Evolutionary conservation across 2,113 vertebrate species (phyloP).

Genomic region (Cephalopholis sonnerati): DNA sequence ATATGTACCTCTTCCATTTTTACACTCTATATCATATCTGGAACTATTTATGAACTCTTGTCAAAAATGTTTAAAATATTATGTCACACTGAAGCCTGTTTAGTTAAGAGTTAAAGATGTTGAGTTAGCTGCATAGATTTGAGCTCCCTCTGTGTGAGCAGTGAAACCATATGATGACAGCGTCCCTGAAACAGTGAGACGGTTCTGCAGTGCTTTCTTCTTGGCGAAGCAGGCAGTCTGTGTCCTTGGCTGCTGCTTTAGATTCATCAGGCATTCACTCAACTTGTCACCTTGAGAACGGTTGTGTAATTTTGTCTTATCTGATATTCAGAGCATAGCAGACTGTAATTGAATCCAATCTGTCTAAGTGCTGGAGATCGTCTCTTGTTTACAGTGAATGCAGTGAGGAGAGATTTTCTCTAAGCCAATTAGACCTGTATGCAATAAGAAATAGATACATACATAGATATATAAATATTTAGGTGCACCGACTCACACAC

Average conservation of each 20-base stretch:
- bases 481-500: slow-evolving; percentile 9
- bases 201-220: slow-evolving; percentile 51
- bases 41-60: neutral
- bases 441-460: slow-evolving; percentile 29
- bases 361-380: slow-evolving; percentile 65
- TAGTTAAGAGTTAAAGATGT: slow-evolving; percentile 22
- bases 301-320: slow-evolving; percentile 76
- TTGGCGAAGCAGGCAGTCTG: slow-evolving; percentile 41
- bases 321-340: slow-evolving; percentile 70
- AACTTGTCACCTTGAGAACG: slow-evolving; percentile 77
- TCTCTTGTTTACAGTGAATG: slow-evolving; percentile 69
- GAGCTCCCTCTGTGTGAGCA: slow-evolving; percentile 18
- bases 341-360: slow-evolving; percentile 75
- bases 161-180: slow-evolving; percentile 44
- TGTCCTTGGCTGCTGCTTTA: slow-evolving; percentile 75
- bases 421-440: slow-evolving; percentile 42
- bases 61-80: slow-evolving; percentile 14
- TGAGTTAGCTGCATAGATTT: slow-evolving; percentile 24
- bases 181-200: slow-evolving; percentile 46
- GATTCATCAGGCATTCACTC: slow-evolving; percentile 70
- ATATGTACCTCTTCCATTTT: neutral
- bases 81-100: slow-evolving; percentile 19
- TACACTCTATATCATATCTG: neutral
- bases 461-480: neutral
- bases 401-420: slow-evolving; percentile 34